Conservation (phyloP, 2,888 invertebrate species). For the Furcula furcula region DNA sequence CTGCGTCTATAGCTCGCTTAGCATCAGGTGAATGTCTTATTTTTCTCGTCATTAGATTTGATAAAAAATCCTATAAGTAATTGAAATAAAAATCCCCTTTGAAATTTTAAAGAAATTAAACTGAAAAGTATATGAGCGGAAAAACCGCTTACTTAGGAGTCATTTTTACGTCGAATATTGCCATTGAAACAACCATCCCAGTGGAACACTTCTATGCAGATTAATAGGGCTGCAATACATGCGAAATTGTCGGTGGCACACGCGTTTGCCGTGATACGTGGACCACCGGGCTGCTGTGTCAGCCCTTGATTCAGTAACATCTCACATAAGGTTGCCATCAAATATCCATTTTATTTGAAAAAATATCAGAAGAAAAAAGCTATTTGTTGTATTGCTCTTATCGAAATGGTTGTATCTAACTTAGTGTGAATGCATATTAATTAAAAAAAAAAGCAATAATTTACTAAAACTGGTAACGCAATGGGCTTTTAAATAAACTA, state of each 20-base stretch:
- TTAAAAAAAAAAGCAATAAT: background rate
- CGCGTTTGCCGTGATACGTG: slow-evolving; percentile 69
- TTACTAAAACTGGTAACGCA: background rate
- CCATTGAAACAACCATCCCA: slow-evolving; percentile 23
- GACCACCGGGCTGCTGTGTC: slow-evolving; percentile 75
- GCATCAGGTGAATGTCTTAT: too few relatives aligned
- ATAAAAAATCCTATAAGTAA: too few relatives aligned
- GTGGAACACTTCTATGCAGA: slow-evolving; percentile 56
- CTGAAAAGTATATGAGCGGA: too few relatives aligned
- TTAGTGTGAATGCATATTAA: background rate
- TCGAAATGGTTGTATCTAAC: background rate
- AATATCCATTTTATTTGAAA: background rate
- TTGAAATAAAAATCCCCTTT: too few relatives aligned
- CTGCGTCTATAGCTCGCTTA: too few relatives aligned
- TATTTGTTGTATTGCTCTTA: too few relatives aligned
- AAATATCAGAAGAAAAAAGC: too few relatives aligned
- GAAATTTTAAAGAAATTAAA: too few relatives aligned
- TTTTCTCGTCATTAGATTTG: too few relatives aligned
- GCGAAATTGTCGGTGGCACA: slow-evolving; percentile 60
- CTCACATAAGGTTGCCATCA: slow-evolving; percentile 50
- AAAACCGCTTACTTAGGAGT: too few relatives aligned
- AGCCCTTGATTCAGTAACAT: slow-evolving; percentile 74
- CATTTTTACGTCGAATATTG: too few relatives aligned
- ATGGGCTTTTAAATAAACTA: background rate
- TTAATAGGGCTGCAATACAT: slow-evolving; percentile 67